A percentile compares a stretch with the other conserved stretches of the same genome.
These are phyloP conservation scores for Pogona vitticeps DNA, from an alignment of 2,113 vertebrate genomes.

Conservation along the genomic window DNA sequence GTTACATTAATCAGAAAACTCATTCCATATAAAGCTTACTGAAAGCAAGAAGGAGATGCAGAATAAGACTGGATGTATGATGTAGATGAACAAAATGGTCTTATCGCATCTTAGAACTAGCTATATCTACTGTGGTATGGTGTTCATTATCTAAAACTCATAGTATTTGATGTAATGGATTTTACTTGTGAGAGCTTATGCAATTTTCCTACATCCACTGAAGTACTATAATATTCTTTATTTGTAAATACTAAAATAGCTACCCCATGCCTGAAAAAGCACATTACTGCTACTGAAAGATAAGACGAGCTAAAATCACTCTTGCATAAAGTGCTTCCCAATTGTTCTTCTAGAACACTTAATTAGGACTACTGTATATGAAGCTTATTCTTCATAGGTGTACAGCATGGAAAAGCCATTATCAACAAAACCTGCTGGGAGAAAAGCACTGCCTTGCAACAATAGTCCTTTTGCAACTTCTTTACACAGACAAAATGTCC, in stretches of 20 bases:
- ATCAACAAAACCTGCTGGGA: neutral
- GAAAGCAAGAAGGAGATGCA: constrained; percentile 33
- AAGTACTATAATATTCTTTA: neutral
- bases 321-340: neutral
- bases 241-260: neutral
- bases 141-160: neutral
- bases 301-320: constrained; percentile 21
- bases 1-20: constrained; percentile 16
- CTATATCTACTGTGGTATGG: neutral
- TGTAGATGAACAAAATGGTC: constrained; percentile 30
- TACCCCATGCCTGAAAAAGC: neutral
- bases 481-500: constrained; percentile 2
- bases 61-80: constrained; percentile 12
- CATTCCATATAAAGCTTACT: neutral
- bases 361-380: constrained; percentile 35
- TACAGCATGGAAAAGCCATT: constrained; percentile 17
- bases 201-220: neutral
- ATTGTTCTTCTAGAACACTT: constrained; percentile 24
- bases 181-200: neutral
- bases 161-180: neutral
- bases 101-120: neutral
- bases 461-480: neutral
- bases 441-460: neutral
- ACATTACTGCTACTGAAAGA: no score
- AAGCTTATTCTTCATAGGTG: constrained; percentile 22